A percentile compares a stretch with the other conserved stretches of the same genome.
phyloP scores from a whole-genome alignment of 53 echinoderm and acorn worm genomes.

The Astropecten irregularis region DNA sequence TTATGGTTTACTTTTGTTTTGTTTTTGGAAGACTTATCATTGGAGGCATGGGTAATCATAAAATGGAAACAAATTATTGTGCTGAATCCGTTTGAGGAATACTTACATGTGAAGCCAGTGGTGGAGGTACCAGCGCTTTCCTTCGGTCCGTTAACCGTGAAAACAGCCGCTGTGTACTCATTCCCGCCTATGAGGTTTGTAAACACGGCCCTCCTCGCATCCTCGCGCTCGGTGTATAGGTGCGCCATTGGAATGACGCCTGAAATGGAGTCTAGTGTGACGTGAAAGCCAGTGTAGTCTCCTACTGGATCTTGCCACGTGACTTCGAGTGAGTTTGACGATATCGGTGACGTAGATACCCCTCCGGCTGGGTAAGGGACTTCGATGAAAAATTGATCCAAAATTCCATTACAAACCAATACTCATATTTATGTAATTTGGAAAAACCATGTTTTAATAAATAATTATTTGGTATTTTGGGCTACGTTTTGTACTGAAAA shows the following conservation, averaged over 20 bases:
- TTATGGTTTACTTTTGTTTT: no score
- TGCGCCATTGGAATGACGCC: no score
- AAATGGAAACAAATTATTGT: no score
- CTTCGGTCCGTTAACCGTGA: conserved; percentile 14
- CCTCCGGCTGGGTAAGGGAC: background rate
- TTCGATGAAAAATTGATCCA: background rate
- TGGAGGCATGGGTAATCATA: no score
- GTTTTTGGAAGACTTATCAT: no score
- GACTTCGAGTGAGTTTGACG: background rate
- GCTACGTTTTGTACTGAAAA: background rate
- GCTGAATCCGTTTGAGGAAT: no score
- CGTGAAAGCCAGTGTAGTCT: background rate
- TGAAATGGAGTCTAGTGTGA: background rate
- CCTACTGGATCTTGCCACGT: conserved; percentile 8
- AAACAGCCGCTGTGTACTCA: background rate
- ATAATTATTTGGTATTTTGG: background rate
- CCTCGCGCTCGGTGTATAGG: background rate
- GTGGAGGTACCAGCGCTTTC: background rate
- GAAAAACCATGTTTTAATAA: background rate
- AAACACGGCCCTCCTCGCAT: background rate
- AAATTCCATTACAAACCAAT: background rate
- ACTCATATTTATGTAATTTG: background rate
- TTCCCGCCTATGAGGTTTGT: background rate
- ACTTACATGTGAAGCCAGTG: background rate
- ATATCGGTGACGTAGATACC: background rate